These are phyloP conservation scores for Wiebesia pumilae DNA, from an alignment of 1,140 invertebrate genomes.

Conservation along the genomic window DNA sequence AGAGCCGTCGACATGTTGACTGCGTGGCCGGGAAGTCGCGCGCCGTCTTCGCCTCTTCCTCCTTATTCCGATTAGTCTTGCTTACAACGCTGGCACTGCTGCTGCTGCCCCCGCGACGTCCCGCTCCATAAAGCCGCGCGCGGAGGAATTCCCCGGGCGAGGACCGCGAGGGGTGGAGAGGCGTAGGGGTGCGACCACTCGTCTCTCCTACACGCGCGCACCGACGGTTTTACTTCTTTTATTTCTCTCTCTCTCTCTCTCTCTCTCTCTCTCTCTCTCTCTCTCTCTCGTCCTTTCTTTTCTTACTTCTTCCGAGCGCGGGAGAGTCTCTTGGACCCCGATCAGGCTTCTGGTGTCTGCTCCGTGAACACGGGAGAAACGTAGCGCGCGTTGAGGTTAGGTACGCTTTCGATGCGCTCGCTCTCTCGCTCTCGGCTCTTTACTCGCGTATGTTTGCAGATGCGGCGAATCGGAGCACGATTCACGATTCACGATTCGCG, in stretches of 20 bases:
- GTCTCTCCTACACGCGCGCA: neutral
- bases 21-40: neutral
- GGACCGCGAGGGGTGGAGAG: neutral
- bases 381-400: neutral
- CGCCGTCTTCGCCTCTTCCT: too few species aligned
- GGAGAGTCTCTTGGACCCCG: too few species aligned
- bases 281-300: too few species aligned
- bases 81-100: neutral
- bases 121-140: neutral
- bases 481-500: too few species aligned
- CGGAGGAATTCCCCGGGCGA: too few species aligned
- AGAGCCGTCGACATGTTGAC: conserved; percentile 83
- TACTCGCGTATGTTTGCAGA: too few species aligned
- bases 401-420: neutral
- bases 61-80: neutral
- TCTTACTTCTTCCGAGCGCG: too few species aligned
- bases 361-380: too few species aligned
- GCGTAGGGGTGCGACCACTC: neutral
- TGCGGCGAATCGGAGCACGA: too few species aligned
- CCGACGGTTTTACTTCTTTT: neutral
- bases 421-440: too few species aligned
- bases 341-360: too few species aligned
- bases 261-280: too few species aligned
- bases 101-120: neutral
- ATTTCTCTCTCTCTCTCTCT: neutral